Evolutionary conservation across 2,888 invertebrate species (phyloP).

Genomic region (Brachyptera putata): DNA sequence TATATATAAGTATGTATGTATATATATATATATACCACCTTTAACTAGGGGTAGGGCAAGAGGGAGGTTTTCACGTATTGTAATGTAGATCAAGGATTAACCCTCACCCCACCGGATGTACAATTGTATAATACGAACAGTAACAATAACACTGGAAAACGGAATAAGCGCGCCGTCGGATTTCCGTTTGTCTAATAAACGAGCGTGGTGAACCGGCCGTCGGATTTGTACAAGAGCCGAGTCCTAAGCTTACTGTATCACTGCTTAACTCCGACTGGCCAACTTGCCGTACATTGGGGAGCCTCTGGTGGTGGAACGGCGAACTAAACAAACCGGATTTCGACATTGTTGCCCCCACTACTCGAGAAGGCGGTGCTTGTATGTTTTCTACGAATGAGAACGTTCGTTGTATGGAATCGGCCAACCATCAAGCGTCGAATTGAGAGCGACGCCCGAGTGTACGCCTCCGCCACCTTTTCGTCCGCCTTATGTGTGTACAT

Average conservation of each 20-base stretch:
- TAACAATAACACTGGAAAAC: constrained; percentile 9
- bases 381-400: neutral
- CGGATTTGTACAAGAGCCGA: too few relatives aligned
- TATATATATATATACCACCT: too few relatives aligned
- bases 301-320: constrained; percentile 29
- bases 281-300: constrained; percentile 30
- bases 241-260: neutral
- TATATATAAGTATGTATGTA: too few relatives aligned
- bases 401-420: neutral
- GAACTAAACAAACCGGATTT: constrained; percentile 29
- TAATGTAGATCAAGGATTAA: too few relatives aligned
- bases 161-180: neutral
- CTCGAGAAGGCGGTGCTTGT: neutral
- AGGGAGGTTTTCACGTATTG: too few relatives aligned
- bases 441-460: neutral
- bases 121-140: neutral
- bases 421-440: neutral
- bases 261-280: constrained; percentile 19
- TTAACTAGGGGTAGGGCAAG: too few relatives aligned
- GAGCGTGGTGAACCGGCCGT: too few relatives aligned
- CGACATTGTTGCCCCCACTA: constrained; percentile 14
- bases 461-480: neutral
- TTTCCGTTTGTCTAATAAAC: neutral
- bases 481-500: constrained; percentile 8
- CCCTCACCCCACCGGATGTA: constrained; percentile 17